Percentiles rank a stretch among this genome's conserved stretches.
Conservation (phyloP, 2,888 invertebrate genomes). For the Drosophila percnosoma region DNA sequence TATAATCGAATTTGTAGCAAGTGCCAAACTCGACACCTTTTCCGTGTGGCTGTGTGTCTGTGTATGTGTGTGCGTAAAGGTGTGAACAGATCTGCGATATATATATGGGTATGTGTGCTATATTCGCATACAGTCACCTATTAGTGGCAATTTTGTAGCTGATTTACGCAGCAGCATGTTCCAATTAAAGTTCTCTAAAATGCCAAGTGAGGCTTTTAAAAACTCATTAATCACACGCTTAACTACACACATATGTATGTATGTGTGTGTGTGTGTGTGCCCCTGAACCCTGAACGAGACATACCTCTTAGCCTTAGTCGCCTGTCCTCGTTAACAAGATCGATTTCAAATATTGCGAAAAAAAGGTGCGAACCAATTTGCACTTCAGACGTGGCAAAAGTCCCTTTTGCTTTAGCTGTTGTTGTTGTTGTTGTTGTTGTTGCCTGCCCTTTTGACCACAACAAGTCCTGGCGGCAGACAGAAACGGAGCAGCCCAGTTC, state of each 20-base stretch:
- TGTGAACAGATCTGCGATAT: conserved; percentile 51
- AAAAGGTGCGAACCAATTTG: conserved; percentile 81
- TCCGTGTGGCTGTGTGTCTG: not conserved
- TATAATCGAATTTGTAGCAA: conserved; percentile 46
- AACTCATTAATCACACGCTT: conserved; percentile 84
- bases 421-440: not conserved
- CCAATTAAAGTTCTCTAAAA: conserved; percentile 81
- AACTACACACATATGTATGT: conserved; percentile 62
- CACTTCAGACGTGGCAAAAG: conserved; percentile 75
- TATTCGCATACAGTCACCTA: conserved; percentile 55
- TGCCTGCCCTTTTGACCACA: conserved; percentile 30
- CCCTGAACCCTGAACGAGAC: conserved; percentile 22
- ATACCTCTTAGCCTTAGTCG: conserved; percentile 25
- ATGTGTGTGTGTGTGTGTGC: conserved; percentile 29
- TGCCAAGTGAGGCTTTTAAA: conserved; percentile 83
- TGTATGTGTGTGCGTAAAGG: conserved; percentile 33
- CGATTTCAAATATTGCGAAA: conserved; percentile 77
- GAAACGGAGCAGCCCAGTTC: conserved; percentile 9
- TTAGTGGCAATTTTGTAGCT: conserved; percentile 82
- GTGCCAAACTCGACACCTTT: conserved; percentile 60
- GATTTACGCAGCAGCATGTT: conserved; percentile 82
- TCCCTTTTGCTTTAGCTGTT: conserved; percentile 29
- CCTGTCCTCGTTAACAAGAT: conserved; percentile 57
- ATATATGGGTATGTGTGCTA: not conserved
- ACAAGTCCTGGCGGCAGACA: conserved; percentile 29